Conservation (phyloP, 2,113 vertebrate genomes). For the Synchiropus splendidus region DNA sequence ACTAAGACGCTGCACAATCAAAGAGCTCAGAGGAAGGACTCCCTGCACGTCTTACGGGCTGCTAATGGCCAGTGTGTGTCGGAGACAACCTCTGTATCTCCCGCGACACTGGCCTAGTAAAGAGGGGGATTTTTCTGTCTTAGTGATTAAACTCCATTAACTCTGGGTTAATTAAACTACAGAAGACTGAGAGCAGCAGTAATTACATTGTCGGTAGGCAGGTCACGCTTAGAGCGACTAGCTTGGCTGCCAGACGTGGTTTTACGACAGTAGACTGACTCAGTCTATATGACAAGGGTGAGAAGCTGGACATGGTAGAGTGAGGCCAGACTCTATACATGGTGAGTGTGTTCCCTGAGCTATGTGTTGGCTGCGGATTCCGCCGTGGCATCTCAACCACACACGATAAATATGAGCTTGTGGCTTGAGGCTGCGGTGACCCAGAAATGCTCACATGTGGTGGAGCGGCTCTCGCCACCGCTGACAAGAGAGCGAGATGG, state of each 20-base stretch:
- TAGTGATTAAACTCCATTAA: constrained; percentile 64
- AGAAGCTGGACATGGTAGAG: constrained; percentile 20
- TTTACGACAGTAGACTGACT: constrained; percentile 34
- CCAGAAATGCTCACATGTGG: constrained; percentile 69
- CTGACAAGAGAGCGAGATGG: constrained; percentile 61
- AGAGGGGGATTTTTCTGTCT: constrained; percentile 46
- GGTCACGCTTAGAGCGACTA: constrained; percentile 37
- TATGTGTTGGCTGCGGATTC: constrained; percentile 57
- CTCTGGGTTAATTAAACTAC: constrained; percentile 63
- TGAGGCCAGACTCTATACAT: constrained; percentile 15
- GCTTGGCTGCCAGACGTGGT: constrained; percentile 24
- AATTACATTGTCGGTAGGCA: constrained; percentile 45
- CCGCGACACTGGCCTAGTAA: constrained; percentile 43
- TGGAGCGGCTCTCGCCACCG: constrained; percentile 59
- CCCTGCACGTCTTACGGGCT: constrained; percentile 60
- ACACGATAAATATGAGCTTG: constrained; percentile 71
- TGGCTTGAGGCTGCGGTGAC: constrained; percentile 60
- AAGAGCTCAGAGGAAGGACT: constrained; percentile 56
- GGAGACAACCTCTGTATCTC: constrained; percentile 47
- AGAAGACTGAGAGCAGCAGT: constrained; percentile 53
- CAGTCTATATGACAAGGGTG: constrained; percentile 29
- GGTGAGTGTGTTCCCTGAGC: constrained; percentile 34
- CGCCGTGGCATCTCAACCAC: constrained; percentile 60
- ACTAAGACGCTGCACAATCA: constrained; percentile 68
- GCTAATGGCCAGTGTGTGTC: constrained; percentile 63